Base-by-base conservation (phyloP, 2,113 vertebrate genomes). In the Oreochromis spilurus region DNA sequence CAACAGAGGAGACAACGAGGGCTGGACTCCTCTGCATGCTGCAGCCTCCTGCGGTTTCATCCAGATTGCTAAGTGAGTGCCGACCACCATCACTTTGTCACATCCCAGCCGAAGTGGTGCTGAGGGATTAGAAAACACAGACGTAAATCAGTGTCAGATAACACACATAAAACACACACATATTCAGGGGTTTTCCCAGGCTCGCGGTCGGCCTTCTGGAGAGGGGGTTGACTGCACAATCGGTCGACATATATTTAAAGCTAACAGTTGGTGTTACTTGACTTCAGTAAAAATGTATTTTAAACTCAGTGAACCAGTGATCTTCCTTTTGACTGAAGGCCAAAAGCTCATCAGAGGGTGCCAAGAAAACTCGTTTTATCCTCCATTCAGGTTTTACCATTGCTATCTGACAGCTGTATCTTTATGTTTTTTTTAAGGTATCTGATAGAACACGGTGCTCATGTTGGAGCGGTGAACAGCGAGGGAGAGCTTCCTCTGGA, bases 11-110 rank as follows among this genome's bases (percentile, higher is more conserved):
- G 97, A 97, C 93, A 97, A 97, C 6, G 97, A 97, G 92, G 97
- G 97, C 84, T 97, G 97, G 97, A 97, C 97, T 80, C 96, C 97
- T 31, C 95, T 97, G 52, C 97, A 97, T 9, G 97, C 97, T 21
- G 96, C 97, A 2, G 96, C 97, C 4, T 97, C 97, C 88, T 97
- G 97, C 4, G 96, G 97, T 21, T 97, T 97, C 93, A 93, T 96
- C 77, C 96, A 95, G 90, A 97, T 97, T 14, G 52, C 96, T 9
- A 96, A 97, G 97, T 97, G 91, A 95, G 97, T 95, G 26, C 45
- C 34, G 31, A 34, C 29, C n/a, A 1, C 84, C 16, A 0, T 21
- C 67, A 54, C 53, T 21, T 10, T 16, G 60, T 50, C 77, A 24
- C 79, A 1, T 16, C 50, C 4, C 4, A 38, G 55, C 14, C 6